Evolutionary conservation across 2,113 vertebrate genomes (phyloP).

Genomic region (Centrocercus urophasianus): DNA sequence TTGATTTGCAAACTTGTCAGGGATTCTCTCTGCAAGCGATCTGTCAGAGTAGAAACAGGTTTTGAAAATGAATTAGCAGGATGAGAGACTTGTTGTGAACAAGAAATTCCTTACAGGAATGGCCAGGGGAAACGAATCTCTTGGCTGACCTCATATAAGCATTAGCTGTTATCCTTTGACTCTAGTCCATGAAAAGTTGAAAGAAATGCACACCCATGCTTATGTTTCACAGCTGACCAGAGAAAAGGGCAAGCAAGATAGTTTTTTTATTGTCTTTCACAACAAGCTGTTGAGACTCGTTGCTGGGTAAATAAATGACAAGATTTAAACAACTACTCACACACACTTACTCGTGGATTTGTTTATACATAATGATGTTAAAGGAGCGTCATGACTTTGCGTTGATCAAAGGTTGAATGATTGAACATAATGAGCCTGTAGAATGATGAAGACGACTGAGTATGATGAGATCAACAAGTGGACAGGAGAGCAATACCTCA

Average conservation of each 20-base stretch:
- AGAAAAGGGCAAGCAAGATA: neutral
- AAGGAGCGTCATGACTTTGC: neutral
- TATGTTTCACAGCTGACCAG: neutral
- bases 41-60: slow-evolving; percentile 18
- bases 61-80: slow-evolving; percentile 34
- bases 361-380: neutral
- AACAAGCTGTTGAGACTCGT: neutral
- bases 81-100: neutral
- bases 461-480: neutral
- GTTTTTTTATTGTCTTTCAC: neutral
- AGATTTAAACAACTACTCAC: neutral
- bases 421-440: neutral
- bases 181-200: neutral
- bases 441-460: neutral
- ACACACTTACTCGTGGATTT: neutral
- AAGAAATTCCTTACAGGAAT: neutral
- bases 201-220: neutral
- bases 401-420: neutral
- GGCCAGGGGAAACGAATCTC: neutral
- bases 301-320: neutral
- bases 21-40: slow-evolving; percentile 20
- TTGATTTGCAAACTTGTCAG: slow-evolving; percentile 56
- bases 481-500: neutral
- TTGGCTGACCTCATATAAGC: neutral
- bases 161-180: neutral